Conservation (phyloP, 2,797 vertebrate species). For the Acanthis flammea region DNA sequence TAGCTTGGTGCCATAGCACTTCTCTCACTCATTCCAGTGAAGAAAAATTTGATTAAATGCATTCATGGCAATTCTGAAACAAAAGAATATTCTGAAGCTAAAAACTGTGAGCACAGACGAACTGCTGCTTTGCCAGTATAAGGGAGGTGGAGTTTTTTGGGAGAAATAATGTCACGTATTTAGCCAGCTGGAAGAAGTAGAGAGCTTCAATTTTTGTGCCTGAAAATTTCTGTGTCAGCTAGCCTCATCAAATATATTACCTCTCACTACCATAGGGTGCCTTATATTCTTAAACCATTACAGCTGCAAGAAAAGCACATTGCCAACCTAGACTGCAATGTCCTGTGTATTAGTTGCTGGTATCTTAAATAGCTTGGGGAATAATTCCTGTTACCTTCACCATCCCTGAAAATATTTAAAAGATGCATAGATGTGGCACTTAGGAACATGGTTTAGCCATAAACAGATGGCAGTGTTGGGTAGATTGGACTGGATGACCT, state of each 20-base stretch:
- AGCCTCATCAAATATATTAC: background rate
- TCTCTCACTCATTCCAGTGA: background rate
- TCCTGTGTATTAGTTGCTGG: background rate
- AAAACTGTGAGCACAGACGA: background rate
- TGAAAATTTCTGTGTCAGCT: background rate
- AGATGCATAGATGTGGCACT: rapidly evolving
- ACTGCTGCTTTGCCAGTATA: background rate
- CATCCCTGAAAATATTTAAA: background rate
- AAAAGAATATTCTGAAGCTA: background rate
- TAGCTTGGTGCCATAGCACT: background rate
- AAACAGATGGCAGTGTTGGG: background rate
- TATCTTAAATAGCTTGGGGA: background rate
- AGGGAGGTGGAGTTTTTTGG: background rate
- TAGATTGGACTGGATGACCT: background rate
- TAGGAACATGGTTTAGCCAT: background rate
- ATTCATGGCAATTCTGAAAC: background rate
- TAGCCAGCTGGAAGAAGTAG: background rate
- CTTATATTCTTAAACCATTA: background rate
- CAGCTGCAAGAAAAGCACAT: background rate
- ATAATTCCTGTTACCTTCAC: background rate
- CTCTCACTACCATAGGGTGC: background rate
- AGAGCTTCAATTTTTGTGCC: background rate
- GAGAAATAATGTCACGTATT: background rate
- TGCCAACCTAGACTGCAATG: background rate
- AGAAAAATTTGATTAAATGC: background rate